Evolutionary conservation across 1,140 invertebrate genomes (phyloP), one percentile per base, ranked within the genome.

Genomic region (Sycophaga agraensis): DNA sequence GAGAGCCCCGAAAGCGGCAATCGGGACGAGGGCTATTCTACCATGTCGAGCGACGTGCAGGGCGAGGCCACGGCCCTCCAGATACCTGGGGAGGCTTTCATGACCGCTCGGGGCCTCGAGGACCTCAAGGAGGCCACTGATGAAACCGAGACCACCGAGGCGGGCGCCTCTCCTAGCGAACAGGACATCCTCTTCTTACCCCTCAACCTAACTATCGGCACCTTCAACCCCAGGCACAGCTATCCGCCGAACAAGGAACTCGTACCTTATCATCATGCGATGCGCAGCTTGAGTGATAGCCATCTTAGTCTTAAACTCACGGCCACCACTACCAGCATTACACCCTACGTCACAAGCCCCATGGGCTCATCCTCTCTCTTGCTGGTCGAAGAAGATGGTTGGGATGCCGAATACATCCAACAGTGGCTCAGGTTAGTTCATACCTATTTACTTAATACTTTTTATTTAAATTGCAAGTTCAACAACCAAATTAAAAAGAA

Each of bases 21-120:
- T 63, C 85, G 89, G 65, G 91, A 93, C 78, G 91, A 94, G 77
- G 91, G 91, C 1, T 94, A 94, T 73, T 93, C 91, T 26, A 93
- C 91, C 4, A 94, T 94, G 91, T 92, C 91, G 1, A 92, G 90
- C 68, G 91, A 94, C 72, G 89, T 92, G 2, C 90, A 92, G 72
- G 86, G 86, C 1, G 88, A 90, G 65, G 84, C 84, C 0, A 83
- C 82, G 7, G 75, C 84, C 19, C 83, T 83, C 48, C 83, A 83
- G 39, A 82, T 84, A 51, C 83, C 83, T 49, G n/a, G n/a, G n/a
- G n/a, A n/a, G n/a, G n/a, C n/a, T n/a, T n/a, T n/a, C n/a, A n/a
- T n/a, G n/a, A n/a, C n/a, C n/a, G n/a, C n/a, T n/a, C 74, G 86
- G 57, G 86, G 85, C 5, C 74, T 89, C 4, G 88, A 89, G 54